These are phyloP conservation scores for Rhabdomys pumilio DNA, from an alignment of 2,797 vertebrate species.

Conservation along the genomic window DNA sequence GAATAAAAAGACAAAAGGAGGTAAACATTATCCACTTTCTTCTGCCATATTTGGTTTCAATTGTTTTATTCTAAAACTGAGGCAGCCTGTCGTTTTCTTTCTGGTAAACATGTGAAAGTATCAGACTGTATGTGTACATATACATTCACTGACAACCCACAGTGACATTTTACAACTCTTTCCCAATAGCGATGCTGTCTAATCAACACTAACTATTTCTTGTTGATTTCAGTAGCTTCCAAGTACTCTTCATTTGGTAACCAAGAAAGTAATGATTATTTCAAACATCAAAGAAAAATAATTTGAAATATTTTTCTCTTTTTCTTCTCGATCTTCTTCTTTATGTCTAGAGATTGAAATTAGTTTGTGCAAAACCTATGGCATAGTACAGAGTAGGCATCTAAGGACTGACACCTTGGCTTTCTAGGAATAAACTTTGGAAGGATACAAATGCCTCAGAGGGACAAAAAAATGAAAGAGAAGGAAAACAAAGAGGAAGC, in stretches of 20 bases:
- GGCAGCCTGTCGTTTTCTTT: not conserved
- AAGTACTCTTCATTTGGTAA: constrained; percentile 36
- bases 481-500: constrained; percentile 6
- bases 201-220: constrained; percentile 68
- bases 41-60: not conserved
- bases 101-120: not conserved
- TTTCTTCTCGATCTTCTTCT: not conserved
- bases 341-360: constrained; percentile 39
- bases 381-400: not conserved
- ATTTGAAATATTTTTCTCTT: constrained; percentile 40
- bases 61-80: constrained; percentile 9
- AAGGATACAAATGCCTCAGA: not conserved
- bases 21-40: not conserved
- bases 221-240: constrained; percentile 11
- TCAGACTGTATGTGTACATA: not conserved
- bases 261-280: constrained; percentile 62
- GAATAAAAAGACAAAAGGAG: not conserved
- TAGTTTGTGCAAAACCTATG: constrained; percentile 31
- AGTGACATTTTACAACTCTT: constrained; percentile 23
- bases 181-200: constrained; percentile 18
- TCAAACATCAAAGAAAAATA: not conserved
- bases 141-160: not conserved
- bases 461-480: not conserved
- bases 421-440: constrained; percentile 38
- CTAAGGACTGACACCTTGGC: not conserved